Evolutionary conservation across 2,113 vertebrate genomes (phyloP).

Genomic region (Cromileptes altivelis): DNA sequence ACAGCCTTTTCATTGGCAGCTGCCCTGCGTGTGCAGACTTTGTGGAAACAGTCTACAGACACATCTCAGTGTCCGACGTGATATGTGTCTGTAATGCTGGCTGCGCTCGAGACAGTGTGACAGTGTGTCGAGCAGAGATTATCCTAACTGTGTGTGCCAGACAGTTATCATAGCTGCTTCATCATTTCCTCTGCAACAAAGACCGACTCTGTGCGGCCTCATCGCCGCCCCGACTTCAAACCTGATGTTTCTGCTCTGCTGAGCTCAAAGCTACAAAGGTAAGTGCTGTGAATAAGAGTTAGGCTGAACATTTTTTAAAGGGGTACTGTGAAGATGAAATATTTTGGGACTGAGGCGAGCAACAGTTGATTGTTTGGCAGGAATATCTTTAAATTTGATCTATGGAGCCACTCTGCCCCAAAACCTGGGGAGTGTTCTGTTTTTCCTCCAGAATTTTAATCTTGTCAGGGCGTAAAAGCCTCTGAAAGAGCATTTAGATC

Average conservation of each 20-base stretch:
- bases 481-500: slow-evolving; percentile 17
- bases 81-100: slow-evolving; percentile 47
- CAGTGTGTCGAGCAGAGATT: slow-evolving; percentile 57
- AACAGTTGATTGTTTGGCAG: neutral
- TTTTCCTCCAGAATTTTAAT: neutral
- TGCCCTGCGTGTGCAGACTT: slow-evolving; percentile 10
- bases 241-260: slow-evolving; percentile 13
- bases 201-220: slow-evolving; percentile 20
- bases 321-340: neutral
- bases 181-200: slow-evolving; percentile 54
- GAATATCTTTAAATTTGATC: neutral
- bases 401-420: too few species aligned
- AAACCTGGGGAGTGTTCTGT: neutral
- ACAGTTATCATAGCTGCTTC: slow-evolving; percentile 61
- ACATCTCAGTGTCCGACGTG: slow-evolving; percentile 46
- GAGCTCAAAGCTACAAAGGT: neutral
- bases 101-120: slow-evolving; percentile 50
- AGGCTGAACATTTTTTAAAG: neutral
- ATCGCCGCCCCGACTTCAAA: slow-evolving; percentile 15
- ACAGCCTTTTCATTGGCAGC: slow-evolving; percentile 32
- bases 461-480: neutral
- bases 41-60: slow-evolving; percentile 35
- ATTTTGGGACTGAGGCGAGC: slow-evolving; percentile 1
- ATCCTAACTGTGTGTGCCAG: slow-evolving; percentile 53
- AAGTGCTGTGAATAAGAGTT: neutral